phyloP scores from a whole-genome alignment of 2,888 invertebrate species.

The Drosophila paramelanica region DNA sequence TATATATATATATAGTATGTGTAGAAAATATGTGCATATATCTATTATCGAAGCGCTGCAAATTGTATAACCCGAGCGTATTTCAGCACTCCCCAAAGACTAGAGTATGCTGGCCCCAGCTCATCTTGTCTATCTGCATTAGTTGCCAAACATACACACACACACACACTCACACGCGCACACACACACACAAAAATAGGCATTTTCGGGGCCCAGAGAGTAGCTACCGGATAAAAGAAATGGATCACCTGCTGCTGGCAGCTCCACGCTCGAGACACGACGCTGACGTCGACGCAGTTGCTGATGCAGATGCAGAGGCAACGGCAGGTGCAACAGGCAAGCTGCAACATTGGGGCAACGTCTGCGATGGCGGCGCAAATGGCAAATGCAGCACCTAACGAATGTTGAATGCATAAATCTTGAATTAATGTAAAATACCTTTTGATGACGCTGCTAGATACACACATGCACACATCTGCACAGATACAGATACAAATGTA shows the following conservation, averaged over 20 bases:
- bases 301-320: conserved; percentile 4
- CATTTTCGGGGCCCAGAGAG: conserved; percentile 19
- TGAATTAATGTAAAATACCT: conserved; percentile 82
- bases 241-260: conserved; percentile 77
- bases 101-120: conserved; percentile 27
- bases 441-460: conserved; percentile 78
- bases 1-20: conserved; percentile 2
- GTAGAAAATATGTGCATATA: conserved; percentile 38
- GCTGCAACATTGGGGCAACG: conserved; percentile 33
- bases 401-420: conserved; percentile 81
- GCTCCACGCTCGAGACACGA: conserved; percentile 56
- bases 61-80: conserved; percentile 62
- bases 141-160: conserved; percentile 62
- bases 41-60: conserved; percentile 76
- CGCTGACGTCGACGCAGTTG: conserved; percentile 12
- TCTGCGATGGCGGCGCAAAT: conserved; percentile 60
- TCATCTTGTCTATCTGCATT: conserved; percentile 74
- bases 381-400: conserved; percentile 74
- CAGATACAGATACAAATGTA: conserved; percentile 39
- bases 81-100: conserved; percentile 50
- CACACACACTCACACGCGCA: conserved; percentile 9
- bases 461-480: conserved; percentile 20
- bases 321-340: conserved; percentile 68
- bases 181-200: conserved; percentile 49
- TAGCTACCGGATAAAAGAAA: conserved; percentile 77